A percentile compares a stretch with the other conserved stretches of the same genome.
phyloP scores from a whole-genome alignment of 2,888 invertebrate genomes.

The Dryocosmus kuriphilus region DNA sequence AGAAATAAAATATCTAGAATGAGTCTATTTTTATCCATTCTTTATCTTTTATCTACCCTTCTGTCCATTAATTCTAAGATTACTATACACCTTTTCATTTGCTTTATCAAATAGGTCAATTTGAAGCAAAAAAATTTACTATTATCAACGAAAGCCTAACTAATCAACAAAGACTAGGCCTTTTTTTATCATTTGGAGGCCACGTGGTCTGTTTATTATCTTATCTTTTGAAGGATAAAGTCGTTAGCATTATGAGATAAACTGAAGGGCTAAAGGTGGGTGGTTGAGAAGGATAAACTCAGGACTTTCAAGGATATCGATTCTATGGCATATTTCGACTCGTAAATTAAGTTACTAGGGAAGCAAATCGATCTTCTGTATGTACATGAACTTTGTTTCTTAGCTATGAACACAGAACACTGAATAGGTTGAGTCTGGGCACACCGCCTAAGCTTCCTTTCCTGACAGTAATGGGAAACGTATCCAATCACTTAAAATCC shows the following conservation, averaged over 20 bases:
- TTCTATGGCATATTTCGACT: conserved; percentile 18
- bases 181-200: conserved; percentile 10
- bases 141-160: too few relatives aligned
- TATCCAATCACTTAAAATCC: conserved; percentile 15
- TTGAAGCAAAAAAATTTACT: too few relatives aligned
- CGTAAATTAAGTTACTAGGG: conserved; percentile 12
- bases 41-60: too few relatives aligned
- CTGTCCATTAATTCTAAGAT: too few relatives aligned
- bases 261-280: conserved; percentile 25
- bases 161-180: too few relatives aligned
- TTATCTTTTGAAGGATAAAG: conserved; percentile 20
- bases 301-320: conserved; percentile 39
- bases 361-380: background rate
- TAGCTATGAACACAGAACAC: background rate
- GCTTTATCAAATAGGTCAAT: too few relatives aligned
- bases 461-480: background rate
- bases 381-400: background rate
- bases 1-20: too few relatives aligned
- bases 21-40: too few relatives aligned
- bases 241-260: conserved; percentile 20
- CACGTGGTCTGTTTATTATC: conserved; percentile 15
- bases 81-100: too few relatives aligned
- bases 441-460: background rate
- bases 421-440: background rate
- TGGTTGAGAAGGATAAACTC: background rate